Evolutionary conservation across 2,797 vertebrate species (phyloP), one percentile per base, ranked within the genome.

Genomic region (Argya squamiceps): DNA sequence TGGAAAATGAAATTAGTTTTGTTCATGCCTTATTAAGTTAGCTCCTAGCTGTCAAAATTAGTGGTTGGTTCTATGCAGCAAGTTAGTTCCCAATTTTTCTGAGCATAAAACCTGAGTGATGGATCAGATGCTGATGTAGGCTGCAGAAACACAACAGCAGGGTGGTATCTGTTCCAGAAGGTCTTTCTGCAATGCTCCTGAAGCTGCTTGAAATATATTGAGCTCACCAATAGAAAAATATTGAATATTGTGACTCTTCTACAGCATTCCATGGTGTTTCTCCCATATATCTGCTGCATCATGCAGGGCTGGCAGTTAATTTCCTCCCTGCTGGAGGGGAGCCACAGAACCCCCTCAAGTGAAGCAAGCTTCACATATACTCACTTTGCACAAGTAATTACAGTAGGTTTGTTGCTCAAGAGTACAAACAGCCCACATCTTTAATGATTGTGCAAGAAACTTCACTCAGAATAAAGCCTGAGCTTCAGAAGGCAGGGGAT

Each of bases 371-470:
- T 80, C 60, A n/a, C 46, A 77, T 65, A 37, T 6, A 14, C 34
- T 62, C 58, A 55, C 19, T 90, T 92, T 90, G 43, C 74, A 76
- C 43, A 79, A 92, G 53, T 60, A 88, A 67, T 47, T 89, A 30
- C 16, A 47, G 30, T 13, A 85, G 18, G 20, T 65, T 85, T 78
- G 26, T 85, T 91, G 53, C 65, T 78, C 58, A 85, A 78, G 79
- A 70, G 47, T 73, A 46, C 55, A 56, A 74, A 78, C 16, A 79
- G 43, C 39, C 63, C 69, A 69, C 56, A 30, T 55, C 62, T 85
- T 69, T 84, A 81, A 53, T 43, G 71, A 46, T 77, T 94, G 71
- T 92, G 84, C 50, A 95, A 96, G 86, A 86, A 86, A 46, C 55
- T 56, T 69, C 59, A 49, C 53, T 75, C 64, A 80, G 64, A 95